These are phyloP conservation scores for Falco peregrinus DNA, from an alignment of 2,797 vertebrate species.

Conservation along the genomic window DNA sequence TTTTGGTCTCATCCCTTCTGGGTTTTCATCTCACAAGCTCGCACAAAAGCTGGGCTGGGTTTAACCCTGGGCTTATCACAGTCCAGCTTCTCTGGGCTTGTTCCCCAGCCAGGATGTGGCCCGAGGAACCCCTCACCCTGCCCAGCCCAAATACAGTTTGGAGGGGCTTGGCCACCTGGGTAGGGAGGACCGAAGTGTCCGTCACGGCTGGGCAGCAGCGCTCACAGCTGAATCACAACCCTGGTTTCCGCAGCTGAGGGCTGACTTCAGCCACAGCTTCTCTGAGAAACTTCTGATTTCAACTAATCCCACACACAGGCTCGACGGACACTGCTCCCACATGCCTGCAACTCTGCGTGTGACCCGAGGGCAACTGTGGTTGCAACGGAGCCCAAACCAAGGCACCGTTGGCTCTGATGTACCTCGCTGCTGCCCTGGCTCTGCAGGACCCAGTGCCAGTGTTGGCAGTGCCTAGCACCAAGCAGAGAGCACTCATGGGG, in stretches of 20 bases:
- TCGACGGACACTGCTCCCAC: rapidly evolving
- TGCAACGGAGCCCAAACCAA: not conserved
- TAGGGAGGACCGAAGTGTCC: not conserved
- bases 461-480: not conserved
- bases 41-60: not conserved
- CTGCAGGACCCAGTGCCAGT: not conserved
- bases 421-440: not conserved
- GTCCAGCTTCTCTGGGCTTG: rapidly evolving
- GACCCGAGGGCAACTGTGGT: not conserved
- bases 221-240: not conserved
- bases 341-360: not conserved
- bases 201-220: not conserved
- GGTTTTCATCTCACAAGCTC: not conserved
- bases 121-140: not conserved
- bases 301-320: not conserved
- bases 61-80: not conserved
- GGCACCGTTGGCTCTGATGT: not conserved
- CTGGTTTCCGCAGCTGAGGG: constrained; percentile 33
- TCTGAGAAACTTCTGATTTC: not conserved
- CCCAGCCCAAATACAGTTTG: not conserved
- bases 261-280: constrained; percentile 7
- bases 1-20: not conserved
- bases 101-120: not conserved
- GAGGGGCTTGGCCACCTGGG: not conserved
- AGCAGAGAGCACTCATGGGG: not conserved